A percentile compares a stretch with the other conserved stretches of the same genome.
Evolutionary conservation across 2,888 invertebrate species (phyloP).

Genomic region (Orthonevra nobilis): DNA sequence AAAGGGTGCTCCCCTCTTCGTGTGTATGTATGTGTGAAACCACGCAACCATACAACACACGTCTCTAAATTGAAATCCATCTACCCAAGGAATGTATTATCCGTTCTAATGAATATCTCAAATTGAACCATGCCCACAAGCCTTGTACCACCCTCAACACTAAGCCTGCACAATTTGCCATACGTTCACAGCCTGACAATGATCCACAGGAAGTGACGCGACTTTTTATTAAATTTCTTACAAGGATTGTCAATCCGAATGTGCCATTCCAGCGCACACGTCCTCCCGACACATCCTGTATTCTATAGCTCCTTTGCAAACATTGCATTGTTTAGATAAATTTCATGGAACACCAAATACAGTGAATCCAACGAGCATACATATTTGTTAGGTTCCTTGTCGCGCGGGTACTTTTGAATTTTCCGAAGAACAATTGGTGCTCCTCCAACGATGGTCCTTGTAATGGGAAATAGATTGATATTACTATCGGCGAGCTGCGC

Average conservation of each 20-base stretch:
- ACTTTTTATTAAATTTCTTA: constrained; percentile 19
- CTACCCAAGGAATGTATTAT: neutral
- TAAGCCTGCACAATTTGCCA: too few relatives aligned
- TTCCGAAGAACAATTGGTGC: too few relatives aligned
- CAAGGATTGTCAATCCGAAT: neutral
- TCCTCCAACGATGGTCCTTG: too few relatives aligned
- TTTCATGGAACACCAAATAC: neutral
- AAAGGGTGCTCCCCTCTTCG: too few relatives aligned
- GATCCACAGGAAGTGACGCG: neutral
- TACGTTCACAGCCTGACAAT: too few relatives aligned
- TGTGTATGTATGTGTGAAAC: too few relatives aligned
- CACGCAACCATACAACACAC: neutral
- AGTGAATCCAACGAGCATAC: too few relatives aligned
- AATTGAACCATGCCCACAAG: too few relatives aligned
- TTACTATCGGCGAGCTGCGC: constrained; percentile 29
- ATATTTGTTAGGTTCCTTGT: too few relatives aligned
- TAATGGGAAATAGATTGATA: constrained; percentile 62
- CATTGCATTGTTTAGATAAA: constrained; percentile 6
- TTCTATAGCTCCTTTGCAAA: too few relatives aligned
- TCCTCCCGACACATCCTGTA: neutral
- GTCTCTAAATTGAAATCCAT: neutral
- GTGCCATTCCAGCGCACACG: neutral
- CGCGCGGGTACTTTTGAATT: too few relatives aligned
- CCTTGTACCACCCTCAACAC: too few relatives aligned
- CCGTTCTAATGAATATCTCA: constrained; percentile 8